phyloP scores from a whole-genome alignment of 2,888 invertebrate species.

The Drosophila phalerata region DNA sequence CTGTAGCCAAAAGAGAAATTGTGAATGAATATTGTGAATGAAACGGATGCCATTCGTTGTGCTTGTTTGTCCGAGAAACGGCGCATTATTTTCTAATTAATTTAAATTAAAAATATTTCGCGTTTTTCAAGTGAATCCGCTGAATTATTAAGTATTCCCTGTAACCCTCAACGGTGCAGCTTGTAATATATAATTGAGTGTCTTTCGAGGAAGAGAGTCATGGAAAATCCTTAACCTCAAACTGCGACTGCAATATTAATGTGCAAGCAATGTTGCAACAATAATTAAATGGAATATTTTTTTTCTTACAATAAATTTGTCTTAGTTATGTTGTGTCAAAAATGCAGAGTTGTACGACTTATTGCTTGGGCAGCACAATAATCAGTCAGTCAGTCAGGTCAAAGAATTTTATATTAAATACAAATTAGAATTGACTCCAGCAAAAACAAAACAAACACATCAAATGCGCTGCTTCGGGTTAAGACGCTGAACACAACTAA shows the following conservation, averaged over 20 bases:
- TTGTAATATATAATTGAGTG: background rate
- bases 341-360: too few relatives aligned
- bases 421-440: too few relatives aligned
- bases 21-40: conserved; percentile 11
- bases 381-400: too few relatives aligned
- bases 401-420: too few relatives aligned
- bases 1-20: conserved; percentile 5
- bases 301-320: too few relatives aligned
- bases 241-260: background rate
- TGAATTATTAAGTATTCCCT: too few relatives aligned
- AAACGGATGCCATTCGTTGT: background rate
- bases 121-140: conserved; percentile 7
- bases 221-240: background rate
- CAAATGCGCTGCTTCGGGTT: too few relatives aligned
- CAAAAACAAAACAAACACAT: too few relatives aligned
- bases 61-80: background rate
- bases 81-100: conserved; percentile 41
- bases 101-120: conserved; percentile 53
- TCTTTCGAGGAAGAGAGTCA: background rate
- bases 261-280: background rate
- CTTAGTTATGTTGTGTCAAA: too few relatives aligned
- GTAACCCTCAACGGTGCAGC: background rate
- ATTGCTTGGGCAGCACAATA: too few relatives aligned
- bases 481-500: too few relatives aligned
- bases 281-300: too few relatives aligned